Evolutionary conservation across 2,888 invertebrate species (phyloP).

Genomic region (Blastobasis lacticolella): DNA sequence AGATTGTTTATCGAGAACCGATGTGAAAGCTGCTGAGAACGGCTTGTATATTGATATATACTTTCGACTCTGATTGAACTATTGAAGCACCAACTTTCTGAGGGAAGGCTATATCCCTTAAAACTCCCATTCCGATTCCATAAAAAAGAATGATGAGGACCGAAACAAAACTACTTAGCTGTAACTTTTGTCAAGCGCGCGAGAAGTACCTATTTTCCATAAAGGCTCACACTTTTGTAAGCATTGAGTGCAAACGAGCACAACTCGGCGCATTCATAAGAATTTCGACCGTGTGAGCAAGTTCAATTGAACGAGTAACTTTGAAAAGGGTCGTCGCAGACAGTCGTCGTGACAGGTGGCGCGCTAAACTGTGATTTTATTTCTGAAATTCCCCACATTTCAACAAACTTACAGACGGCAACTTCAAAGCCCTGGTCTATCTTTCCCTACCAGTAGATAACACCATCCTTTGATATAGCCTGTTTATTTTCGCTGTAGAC

Average conservation of each 20-base stretch:
- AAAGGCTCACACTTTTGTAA: not conserved
- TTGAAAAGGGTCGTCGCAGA: not conserved
- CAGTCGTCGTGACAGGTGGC: not conserved
- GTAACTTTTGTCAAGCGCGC: not conserved
- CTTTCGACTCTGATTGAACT: no score
- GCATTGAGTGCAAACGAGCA: not conserved
- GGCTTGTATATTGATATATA: no score
- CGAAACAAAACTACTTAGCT: no score
- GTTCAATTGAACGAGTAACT: not conserved
- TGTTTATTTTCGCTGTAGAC: slow-evolving; percentile 17
- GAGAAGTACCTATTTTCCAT: not conserved
- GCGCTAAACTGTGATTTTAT: not conserved
- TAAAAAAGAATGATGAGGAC: no score
- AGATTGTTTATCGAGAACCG: no score
- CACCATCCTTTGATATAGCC: slow-evolving; percentile 1
- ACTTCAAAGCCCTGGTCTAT: no score
- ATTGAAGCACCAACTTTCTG: no score
- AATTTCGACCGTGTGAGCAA: not conserved
- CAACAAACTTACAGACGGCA: slow-evolving; percentile 2
- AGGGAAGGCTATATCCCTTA: no score
- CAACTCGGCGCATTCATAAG: not conserved
- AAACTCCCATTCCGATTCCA: no score
- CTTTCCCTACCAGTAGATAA: slow-evolving; percentile 5
- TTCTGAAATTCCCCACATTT: not conserved
- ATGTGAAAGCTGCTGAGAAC: no score